Conservation (phyloP, 64 coral and sea anemone genomes). For the Stylophora pistillata region DNA sequence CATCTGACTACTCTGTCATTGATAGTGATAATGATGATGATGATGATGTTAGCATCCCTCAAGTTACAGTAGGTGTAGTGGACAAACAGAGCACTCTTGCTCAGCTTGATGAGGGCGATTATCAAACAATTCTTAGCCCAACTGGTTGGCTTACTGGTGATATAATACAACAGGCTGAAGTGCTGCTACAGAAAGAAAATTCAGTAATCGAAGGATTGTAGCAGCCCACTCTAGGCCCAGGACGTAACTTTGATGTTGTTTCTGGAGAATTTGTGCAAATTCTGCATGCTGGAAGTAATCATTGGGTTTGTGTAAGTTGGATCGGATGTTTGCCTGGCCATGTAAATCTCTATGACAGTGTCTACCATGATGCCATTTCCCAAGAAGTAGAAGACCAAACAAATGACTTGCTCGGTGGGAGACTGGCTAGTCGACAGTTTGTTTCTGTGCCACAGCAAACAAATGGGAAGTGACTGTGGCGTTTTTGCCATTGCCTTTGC, state of each 20-base stretch:
- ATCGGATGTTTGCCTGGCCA: constrained; percentile 8
- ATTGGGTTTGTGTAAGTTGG: constrained; percentile 46
- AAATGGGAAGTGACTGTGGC: constrained; percentile 22
- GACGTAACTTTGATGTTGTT: too few species aligned
- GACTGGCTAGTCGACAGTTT: constrained; percentile 7
- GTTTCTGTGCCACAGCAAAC: constrained; percentile 20
- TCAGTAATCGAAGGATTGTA: too few species aligned
- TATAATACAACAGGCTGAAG: too few species aligned
- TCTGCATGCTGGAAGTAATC: too few species aligned
- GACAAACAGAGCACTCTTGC: constrained; percentile 13
- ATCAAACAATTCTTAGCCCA: too few species aligned
- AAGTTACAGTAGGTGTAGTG: constrained; percentile 3
- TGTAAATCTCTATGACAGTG: constrained; percentile 44
- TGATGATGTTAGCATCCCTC: constrained; percentile 26
- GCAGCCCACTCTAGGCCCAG: too few species aligned
- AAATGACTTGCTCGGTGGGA: constrained; percentile 25
- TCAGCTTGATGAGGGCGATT: constrained; percentile 39
- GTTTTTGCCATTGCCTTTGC: constrained; percentile 29
- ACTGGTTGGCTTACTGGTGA: too few species aligned
- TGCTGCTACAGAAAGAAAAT: too few species aligned
- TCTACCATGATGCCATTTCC: too few species aligned
- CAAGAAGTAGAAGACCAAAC: too few species aligned
- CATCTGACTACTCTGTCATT: background rate
- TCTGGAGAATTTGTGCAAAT: too few species aligned
- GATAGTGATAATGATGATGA: background rate